Percentiles rank a stretch among this genome's conserved stretches.
Evolutionary conservation across 2,888 invertebrate genomes (phyloP).

Genomic region (Diaphora mendica): DNA sequence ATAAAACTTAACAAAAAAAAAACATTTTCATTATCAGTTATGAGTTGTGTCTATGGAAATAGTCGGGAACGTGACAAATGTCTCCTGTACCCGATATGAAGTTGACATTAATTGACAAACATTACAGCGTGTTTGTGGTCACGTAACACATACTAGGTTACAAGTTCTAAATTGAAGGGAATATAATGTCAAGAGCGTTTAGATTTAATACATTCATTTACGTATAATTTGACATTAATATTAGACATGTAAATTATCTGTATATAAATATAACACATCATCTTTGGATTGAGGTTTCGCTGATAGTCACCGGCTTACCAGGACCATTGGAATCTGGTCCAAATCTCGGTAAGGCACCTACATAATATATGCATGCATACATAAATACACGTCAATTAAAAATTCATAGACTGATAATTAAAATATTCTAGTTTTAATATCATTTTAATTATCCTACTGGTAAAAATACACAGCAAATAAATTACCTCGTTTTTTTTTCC

Average conservation of each 20-base stretch:
- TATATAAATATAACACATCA: no score
- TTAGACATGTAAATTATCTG: background rate
- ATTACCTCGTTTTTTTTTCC: no score
- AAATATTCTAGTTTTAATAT: no score
- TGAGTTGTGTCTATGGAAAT: background rate
- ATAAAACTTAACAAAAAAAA: background rate
- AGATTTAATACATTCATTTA: background rate
- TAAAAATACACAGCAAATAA: no score
- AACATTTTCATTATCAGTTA: background rate
- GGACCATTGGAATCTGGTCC: background rate
- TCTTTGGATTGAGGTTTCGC: no score
- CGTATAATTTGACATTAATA: background rate
- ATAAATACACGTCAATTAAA: no score
- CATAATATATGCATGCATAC: background rate
- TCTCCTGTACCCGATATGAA: constrained; percentile 1
- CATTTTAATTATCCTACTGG: no score
- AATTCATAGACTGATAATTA: no score
- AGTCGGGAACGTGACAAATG: background rate
- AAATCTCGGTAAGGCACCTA: background rate
- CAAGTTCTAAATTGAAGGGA: background rate
- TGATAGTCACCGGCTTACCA: background rate
- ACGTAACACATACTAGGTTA: constrained; percentile 8
- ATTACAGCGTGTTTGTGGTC: constrained; percentile 3
- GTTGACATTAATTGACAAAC: constrained; percentile 4
- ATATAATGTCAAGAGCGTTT: background rate